Conservation (phyloP, 2,113 vertebrate species). For the Prochilodus magdalenae region DNA sequence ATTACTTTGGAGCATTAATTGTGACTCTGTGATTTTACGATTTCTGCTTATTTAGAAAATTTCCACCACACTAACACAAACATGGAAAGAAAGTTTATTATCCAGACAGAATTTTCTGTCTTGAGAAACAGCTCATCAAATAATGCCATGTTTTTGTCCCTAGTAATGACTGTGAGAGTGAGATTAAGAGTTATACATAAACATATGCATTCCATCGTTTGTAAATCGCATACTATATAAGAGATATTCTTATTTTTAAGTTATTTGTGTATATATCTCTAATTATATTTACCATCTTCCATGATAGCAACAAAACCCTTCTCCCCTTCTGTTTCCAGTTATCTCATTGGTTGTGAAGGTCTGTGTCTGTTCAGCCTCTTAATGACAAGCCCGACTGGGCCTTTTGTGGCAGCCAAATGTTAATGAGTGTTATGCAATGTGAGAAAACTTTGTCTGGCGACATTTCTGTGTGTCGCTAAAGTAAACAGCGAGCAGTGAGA, state of each 20-base stretch:
- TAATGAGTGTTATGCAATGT: slow-evolving; percentile 40
- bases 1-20: no score
- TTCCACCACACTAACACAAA: no score
- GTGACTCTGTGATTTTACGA: no score
- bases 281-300: neutral
- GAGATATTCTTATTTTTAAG: neutral
- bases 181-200: neutral
- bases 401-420: slow-evolving; percentile 35
- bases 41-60: no score
- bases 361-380: slow-evolving; percentile 1
- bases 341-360: neutral
- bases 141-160: neutral
- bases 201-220: no score
- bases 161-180: neutral
- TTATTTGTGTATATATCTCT: neutral
- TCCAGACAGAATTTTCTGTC: no score
- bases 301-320: neutral
- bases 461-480: slow-evolving; percentile 11
- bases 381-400: slow-evolving; percentile 6
- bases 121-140: no score
- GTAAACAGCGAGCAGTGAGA: slow-evolving; percentile 4
- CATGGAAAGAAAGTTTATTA: no score
- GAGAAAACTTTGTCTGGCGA: slow-evolving; percentile 1
- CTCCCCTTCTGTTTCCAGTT: neutral
- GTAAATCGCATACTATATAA: neutral